Conservation (phyloP, 2,797 vertebrate species). For the Limnodromus scolopaceus region DNA sequence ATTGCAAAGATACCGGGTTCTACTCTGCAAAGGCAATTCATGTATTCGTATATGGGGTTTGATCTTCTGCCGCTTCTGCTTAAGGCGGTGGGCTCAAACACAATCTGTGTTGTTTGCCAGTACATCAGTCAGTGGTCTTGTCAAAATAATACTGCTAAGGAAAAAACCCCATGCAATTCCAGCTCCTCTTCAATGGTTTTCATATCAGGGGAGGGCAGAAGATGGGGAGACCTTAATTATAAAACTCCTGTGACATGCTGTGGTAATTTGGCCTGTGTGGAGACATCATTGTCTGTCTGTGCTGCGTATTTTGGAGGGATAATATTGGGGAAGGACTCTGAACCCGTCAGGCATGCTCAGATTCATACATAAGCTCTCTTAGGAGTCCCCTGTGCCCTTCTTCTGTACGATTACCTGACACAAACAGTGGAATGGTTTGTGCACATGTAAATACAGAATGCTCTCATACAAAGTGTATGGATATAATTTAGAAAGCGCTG, state of each 20-base stretch:
- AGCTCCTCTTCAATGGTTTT: background rate
- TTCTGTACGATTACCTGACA: background rate
- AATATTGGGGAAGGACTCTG: background rate
- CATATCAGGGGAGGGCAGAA: background rate
- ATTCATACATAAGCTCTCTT: background rate
- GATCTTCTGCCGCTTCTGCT: background rate
- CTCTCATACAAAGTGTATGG: background rate
- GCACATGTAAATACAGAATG: background rate
- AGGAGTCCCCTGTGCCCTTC: background rate
- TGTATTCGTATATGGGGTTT: accelerated
- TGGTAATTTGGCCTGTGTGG: background rate
- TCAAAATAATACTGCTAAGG: background rate
- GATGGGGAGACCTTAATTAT: background rate
- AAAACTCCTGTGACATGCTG: background rate
- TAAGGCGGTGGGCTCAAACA: background rate
- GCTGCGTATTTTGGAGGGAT: background rate
- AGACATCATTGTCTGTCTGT: background rate
- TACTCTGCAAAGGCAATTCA: background rate
- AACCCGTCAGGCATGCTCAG: background rate
- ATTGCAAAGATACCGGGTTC: accelerated
- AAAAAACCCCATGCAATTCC: background rate
- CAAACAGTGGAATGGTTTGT: background rate
- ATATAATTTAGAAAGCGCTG: slow-evolving; percentile 7
- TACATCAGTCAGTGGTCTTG: background rate
- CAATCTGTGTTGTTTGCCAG: background rate